Conservation (phyloP, 2,888 invertebrate species). For the Eretmocerus hayati region DNA sequence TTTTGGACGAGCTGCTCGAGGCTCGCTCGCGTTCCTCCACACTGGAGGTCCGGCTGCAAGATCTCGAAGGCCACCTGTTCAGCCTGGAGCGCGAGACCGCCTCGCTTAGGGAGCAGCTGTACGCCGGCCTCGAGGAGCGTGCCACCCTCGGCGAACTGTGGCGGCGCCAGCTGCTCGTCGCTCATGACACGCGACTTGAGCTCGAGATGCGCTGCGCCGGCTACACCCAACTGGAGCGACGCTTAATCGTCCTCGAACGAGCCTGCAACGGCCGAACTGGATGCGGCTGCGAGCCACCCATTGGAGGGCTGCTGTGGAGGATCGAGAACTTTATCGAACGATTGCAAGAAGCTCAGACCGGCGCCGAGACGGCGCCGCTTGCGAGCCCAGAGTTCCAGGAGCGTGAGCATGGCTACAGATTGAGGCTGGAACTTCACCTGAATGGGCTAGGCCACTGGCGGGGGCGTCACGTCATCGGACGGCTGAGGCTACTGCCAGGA, state of each 20-base stretch:
- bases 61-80: slow-evolving; percentile 25
- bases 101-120: slow-evolving; percentile 20
- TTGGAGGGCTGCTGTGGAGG: slow-evolving; percentile 63
- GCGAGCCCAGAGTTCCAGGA: slow-evolving; percentile 65
- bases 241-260: slow-evolving; percentile 21
- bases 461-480: slow-evolving; percentile 64
- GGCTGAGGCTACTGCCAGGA: slow-evolving; percentile 61
- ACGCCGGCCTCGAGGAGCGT: slow-evolving; percentile 40
- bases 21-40: slow-evolving; percentile 10
- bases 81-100: slow-evolving; percentile 26
- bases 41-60: slow-evolving; percentile 23
- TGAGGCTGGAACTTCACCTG: slow-evolving; percentile 63
- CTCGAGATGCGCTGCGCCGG: slow-evolving; percentile 51
- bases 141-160: slow-evolving; percentile 40
- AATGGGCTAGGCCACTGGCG: slow-evolving; percentile 74
- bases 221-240: too few species aligned
- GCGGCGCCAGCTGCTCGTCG: slow-evolving; percentile 41
- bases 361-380: slow-evolving; percentile 57
- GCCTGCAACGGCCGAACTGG: slow-evolving; percentile 22
- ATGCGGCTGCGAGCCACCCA: slow-evolving; percentile 19
- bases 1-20: slow-evolving; percentile 25
- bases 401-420: slow-evolving; percentile 66
- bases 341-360: slow-evolving; percentile 62
- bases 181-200: slow-evolving; percentile 51
- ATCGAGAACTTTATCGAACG: slow-evolving; percentile 60